Evolutionary conservation across 2,797 vertebrate species (phyloP), one percentile per base, ranked within the genome.

Genomic region (Acanthornis magna): DNA sequence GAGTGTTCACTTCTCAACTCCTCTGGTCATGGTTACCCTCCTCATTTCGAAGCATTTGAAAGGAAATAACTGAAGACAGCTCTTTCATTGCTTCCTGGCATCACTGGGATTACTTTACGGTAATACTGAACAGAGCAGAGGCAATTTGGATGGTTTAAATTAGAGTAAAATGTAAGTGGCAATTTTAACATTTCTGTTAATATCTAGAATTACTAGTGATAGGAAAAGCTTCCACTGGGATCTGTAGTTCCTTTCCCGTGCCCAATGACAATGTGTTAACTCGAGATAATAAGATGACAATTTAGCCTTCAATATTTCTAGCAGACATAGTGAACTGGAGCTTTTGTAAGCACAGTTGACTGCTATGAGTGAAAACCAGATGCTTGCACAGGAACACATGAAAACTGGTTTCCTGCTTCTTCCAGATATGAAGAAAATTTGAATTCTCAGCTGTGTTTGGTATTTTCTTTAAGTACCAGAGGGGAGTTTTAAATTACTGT

Each of bases 391-490:
- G 57, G 54, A 95, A 51, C 50, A 47, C 23, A 13, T 32, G 51
- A 85, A 96, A 93, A 73, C 53, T 62, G 20, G 55, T 84, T 85
- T 82, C n/a, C 74, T 79, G 26, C 70, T 89, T 88, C 30, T 83
- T 60, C 50, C 50, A 91, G 70, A 79, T 92, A 94, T 45, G 62
- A 94, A 73, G 70, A 75, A 94, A 95, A 88, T 70, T 36, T 88
- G 92, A 92, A 94, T 96, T 94, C 91, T 96, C 89, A 94, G 94
- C 85, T 96, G 79, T 93, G 70, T 92, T 92, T 90, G 77, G 74
- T 96, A 91, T 94, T 93, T 96, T 88, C 79, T 89, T 93, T 76
- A 91, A 87, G 68, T 47, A 86, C 50, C 84, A 94, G 66, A n/a
- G 83, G 45, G 62, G 70, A 14, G 85, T 91, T 96, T 96, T 91